phyloP scores from a whole-genome alignment of 2,797 vertebrate species.

The Anas acuta region DNA sequence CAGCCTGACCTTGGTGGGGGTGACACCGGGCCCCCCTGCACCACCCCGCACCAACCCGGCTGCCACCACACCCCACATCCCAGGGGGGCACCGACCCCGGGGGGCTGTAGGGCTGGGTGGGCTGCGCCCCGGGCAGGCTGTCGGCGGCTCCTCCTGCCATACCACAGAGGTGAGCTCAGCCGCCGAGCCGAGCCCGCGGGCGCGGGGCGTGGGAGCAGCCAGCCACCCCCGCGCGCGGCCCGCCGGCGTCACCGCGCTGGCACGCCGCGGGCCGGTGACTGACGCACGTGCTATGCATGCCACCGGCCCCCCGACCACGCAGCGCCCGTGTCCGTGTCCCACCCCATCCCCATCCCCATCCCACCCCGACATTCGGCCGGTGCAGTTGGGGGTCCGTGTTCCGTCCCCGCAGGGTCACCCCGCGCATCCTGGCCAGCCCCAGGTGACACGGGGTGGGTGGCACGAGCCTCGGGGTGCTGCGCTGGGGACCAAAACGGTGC shows the following conservation, averaged over 20 bases:
- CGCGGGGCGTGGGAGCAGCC: too few species aligned
- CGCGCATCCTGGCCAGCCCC: background rate
- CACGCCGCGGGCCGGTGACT: constrained; percentile 21
- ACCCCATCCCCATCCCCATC: background rate
- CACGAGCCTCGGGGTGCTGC: background rate
- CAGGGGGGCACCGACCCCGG: background rate
- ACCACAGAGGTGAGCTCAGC: too few species aligned
- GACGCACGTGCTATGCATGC: constrained; percentile 49
- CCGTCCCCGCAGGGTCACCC: background rate
- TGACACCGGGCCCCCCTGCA: background rate
- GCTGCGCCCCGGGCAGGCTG: too few species aligned
- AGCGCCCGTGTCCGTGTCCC: background rate
- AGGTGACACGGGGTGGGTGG: background rate
- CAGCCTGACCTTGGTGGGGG: background rate
- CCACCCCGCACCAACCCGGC: too few species aligned
- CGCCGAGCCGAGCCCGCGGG: too few species aligned
- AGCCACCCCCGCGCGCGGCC: too few species aligned
- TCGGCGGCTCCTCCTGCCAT: too few species aligned
- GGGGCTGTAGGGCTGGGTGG: too few species aligned
- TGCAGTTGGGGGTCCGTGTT: background rate
- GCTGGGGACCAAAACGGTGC: background rate
- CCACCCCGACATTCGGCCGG: background rate
- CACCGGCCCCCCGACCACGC: background rate
- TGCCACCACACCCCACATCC: background rate
- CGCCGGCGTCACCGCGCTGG: constrained; percentile 22